Percentiles rank a stretch among this genome's conserved stretches.
These are phyloP conservation scores for Cyrtonyx montezumae DNA, from an alignment of 2,113 vertebrate species.

Conservation along the genomic window DNA sequence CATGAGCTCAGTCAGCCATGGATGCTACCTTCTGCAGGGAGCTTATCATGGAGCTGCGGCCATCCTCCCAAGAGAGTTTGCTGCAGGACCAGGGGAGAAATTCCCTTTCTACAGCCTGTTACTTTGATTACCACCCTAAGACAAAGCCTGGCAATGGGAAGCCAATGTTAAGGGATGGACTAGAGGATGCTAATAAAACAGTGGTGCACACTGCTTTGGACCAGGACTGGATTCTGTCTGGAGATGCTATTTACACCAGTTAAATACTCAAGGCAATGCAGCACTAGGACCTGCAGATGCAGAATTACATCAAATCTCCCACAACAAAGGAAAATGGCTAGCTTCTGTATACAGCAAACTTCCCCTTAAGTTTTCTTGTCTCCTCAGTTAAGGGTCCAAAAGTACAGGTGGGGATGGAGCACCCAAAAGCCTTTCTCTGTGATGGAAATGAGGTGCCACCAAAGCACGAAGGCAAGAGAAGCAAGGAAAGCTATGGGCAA, in stretches of 20 bases:
- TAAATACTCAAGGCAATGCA: not conserved
- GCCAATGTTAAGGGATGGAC: not conserved
- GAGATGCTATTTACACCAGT: not conserved
- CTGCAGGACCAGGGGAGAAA: conserved; percentile 28
- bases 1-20: not conserved
- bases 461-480: not conserved
- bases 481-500: not conserved
- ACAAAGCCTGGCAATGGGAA: not conserved
- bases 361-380: not conserved
- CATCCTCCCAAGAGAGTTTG: not conserved
- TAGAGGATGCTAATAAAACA: not conserved
- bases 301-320: not conserved
- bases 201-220: not conserved
- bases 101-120: not conserved
- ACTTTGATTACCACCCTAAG: not conserved
- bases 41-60: not conserved
- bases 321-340: not conserved
- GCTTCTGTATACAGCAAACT: not conserved
- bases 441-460: not conserved
- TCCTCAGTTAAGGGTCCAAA: not conserved
- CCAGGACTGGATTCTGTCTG: not conserved
- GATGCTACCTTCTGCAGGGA: not conserved
- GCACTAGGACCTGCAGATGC: not conserved
- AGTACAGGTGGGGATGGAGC: not conserved
- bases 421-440: not conserved